phyloP scores from a whole-genome alignment of 2,797 vertebrate genomes.

The Orientallactaga sibirica region DNA sequence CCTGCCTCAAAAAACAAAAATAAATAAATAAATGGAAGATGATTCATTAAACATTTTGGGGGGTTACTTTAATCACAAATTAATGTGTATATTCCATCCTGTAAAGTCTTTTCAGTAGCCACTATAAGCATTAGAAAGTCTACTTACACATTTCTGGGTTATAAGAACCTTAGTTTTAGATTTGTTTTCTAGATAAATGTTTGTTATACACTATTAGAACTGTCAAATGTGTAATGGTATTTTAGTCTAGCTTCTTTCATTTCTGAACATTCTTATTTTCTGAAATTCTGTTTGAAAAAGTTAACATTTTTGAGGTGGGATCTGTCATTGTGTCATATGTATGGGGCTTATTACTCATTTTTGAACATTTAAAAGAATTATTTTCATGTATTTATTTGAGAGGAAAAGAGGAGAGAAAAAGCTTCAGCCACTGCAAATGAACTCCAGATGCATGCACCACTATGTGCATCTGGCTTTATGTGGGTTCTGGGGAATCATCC shows the following conservation, averaged over 20 bases:
- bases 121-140: background rate
- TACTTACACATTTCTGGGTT: background rate
- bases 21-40: background rate
- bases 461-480: no score
- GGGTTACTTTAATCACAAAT: background rate
- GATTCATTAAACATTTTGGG: background rate
- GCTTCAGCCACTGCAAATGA: no score
- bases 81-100: background rate
- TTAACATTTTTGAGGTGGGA: background rate
- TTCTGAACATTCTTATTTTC: background rate
- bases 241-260: background rate
- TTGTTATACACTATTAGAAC: background rate
- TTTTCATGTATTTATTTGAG: no score
- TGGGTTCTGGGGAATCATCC: no score
- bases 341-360: background rate
- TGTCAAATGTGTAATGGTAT: background rate
- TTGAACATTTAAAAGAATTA: background rate
- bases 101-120: background rate
- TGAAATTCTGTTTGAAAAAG: constrained; percentile 42
- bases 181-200: background rate
- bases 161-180: background rate
- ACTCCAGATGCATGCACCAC: no score
- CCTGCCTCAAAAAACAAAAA: no score
- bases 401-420: no score
- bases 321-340: background rate